These are phyloP conservation scores for Tolypeutes matacus DNA, from an alignment of 2,797 vertebrate genomes.

Conservation along the genomic window DNA sequence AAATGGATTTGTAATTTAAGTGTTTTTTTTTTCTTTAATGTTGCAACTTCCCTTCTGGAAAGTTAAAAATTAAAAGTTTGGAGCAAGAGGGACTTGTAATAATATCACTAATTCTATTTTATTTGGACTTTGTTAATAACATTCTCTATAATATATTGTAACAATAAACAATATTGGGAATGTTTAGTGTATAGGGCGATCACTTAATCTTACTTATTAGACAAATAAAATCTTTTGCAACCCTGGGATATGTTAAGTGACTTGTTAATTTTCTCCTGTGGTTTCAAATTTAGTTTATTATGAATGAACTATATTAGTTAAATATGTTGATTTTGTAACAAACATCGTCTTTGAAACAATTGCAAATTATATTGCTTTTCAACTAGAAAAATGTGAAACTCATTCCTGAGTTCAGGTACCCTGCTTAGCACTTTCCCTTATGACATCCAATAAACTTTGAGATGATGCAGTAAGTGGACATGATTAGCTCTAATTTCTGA, in stretches of 20 bases:
- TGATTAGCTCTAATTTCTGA: background rate
- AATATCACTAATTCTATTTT: slow-evolving; percentile 48
- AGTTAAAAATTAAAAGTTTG: slow-evolving; percentile 60
- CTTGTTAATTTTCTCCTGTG: slow-evolving; percentile 28
- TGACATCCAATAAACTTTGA: background rate
- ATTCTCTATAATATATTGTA: slow-evolving; percentile 25
- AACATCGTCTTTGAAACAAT: slow-evolving; percentile 40
- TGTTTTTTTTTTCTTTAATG: slow-evolving; percentile 48
- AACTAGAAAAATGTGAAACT: background rate
- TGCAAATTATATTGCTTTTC: background rate
- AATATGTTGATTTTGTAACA: slow-evolving; percentile 51
- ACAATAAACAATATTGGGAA: slow-evolving; percentile 22
- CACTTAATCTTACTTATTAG: background rate
- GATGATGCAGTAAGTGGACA: background rate
- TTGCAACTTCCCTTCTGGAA: slow-evolving; percentile 64
- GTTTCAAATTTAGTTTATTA: slow-evolving; percentile 58
- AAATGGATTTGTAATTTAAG: slow-evolving; percentile 48
- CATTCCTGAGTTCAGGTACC: background rate
- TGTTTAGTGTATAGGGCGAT: background rate
- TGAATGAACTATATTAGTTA: background rate
- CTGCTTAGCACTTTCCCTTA: background rate
- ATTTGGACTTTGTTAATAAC: slow-evolving; percentile 2
- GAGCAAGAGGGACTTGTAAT: slow-evolving; percentile 4
- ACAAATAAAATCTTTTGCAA: slow-evolving; percentile 21
- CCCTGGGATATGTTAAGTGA: background rate